Evolutionary conservation across 1,140 invertebrate genomes (phyloP), one percentile per base, ranked within the genome.

Genomic region (Drosophila hydei): DNA sequence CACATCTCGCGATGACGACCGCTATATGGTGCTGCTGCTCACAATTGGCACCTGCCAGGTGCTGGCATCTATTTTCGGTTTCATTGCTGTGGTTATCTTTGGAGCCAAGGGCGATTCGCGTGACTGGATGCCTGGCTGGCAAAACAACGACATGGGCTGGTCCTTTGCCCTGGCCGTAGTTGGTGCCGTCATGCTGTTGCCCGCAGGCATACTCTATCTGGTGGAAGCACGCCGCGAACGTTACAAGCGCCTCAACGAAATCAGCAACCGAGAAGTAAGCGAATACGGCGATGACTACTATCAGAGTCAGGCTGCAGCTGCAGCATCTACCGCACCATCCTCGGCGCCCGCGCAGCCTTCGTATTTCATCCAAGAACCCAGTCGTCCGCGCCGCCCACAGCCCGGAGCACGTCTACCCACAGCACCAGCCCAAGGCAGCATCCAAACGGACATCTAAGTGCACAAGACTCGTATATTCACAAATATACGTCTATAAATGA

Each of bases 41-140:
- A 94, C 95, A 27, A 94, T 95, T 50, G 96, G 96, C 63, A 93
- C 95, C 6, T 94, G 94, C 72, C 93, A 97, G 42, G 92, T 96
- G 30, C 89, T 96, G 61, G 93, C 92, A 68, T 96, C 96, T 75
- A 92, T 97, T 12, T 96, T 95, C 75, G 96, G 96, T 1, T 91
- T 94, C 4, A 93, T 94, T 84, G 93, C 93, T 11, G 93, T 94
- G 14, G 91, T 94, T 0, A 93, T 93, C 21, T 99, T 99, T 93
- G 98, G 98, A 25, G 95, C 95, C 0, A 93, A 95, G 84, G 98
- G 97, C 9, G 97, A 99, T 92, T 95, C 96, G 2, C 92, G 98
- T 21, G 96, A 97, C 81, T 99, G 98, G 98, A 98, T 99, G 96
- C 98, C 98, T 0, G 95, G 98, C 83, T 98, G 97, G 94, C 97